phyloP scores from a whole-genome alignment of 2,113 vertebrate species.

The Dunckerocampus dactyliophorus region DNA sequence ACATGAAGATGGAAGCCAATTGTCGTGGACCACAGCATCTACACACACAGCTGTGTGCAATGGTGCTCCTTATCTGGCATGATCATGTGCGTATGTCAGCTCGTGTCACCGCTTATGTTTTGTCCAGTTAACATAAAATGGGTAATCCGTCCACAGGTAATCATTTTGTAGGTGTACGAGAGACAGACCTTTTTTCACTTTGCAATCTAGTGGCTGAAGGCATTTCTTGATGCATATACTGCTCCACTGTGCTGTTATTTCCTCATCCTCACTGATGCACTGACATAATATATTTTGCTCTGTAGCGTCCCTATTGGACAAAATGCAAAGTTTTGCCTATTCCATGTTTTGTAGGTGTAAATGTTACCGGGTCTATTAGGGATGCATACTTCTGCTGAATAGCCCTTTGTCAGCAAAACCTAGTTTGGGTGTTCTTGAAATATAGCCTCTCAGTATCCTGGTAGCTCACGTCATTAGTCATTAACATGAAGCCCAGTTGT shows the following conservation, averaged over 20 bases:
- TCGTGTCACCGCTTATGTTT: not conserved
- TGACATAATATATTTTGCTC: conserved; percentile 41
- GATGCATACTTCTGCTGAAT: conserved; percentile 27
- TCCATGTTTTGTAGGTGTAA: conserved; percentile 31
- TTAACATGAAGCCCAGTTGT: conserved; percentile 31
- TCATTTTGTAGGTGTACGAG: not conserved
- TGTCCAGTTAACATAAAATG: no score
- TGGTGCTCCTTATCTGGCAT: not conserved
- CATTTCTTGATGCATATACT: conserved; percentile 6
- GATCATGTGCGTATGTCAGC: not conserved
- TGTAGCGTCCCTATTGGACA: conserved; percentile 16
- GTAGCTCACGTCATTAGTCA: conserved; percentile 32
- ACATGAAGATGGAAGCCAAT: conserved; percentile 26
- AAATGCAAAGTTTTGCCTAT: conserved; percentile 29
- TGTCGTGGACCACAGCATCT: not conserved
- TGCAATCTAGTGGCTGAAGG: not conserved
- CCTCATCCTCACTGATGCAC: conserved; percentile 25
- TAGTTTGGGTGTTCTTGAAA: conserved; percentile 24
- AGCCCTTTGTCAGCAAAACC: conserved; percentile 27
- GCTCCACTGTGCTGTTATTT: conserved; percentile 48
- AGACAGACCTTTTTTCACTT: not conserved
- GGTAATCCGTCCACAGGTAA: not conserved
- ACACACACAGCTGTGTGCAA: not conserved
- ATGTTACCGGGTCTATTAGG: conserved; percentile 10
- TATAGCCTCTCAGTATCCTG: conserved; percentile 13